Percentiles rank a stretch among this genome's conserved stretches.
phyloP scores from a whole-genome alignment of 2,888 invertebrate species.

The Ethmia dodecea region DNA sequence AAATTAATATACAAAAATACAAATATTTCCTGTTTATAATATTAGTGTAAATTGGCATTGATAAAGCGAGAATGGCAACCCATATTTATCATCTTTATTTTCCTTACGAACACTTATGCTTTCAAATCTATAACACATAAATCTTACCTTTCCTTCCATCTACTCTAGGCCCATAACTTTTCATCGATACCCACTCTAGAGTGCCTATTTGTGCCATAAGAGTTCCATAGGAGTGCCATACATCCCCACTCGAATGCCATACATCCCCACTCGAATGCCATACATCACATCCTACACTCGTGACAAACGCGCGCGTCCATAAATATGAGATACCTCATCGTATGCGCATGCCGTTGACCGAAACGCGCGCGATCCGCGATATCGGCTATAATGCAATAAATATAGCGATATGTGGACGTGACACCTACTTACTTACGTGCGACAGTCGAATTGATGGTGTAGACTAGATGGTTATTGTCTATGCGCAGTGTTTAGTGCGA shows the following conservation, averaged over 20 bases:
- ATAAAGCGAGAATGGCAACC: too few relatives aligned
- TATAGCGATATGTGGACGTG: conserved; percentile 37
- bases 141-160: too few relatives aligned
- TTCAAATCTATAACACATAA: too few relatives aligned
- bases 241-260: conserved; percentile 48
- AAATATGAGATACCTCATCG: conserved; percentile 68
- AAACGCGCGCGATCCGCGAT: conserved; percentile 31
- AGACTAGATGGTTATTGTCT: too few relatives aligned
- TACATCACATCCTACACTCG: conserved; percentile 42
- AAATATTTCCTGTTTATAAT: too few relatives aligned
- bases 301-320: conserved; percentile 34
- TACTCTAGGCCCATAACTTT: background rate
- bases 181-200: conserved; percentile 35
- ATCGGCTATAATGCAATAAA: conserved; percentile 62
- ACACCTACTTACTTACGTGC: conserved; percentile 59
- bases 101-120: too few relatives aligned
- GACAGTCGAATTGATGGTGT: conserved; percentile 18
- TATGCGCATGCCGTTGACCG: conserved; percentile 10
- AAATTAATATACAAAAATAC: too few relatives aligned
- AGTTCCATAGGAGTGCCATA: too few relatives aligned
- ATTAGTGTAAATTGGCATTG: too few relatives aligned
- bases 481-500: too few relatives aligned
- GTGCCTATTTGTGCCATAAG: conserved; percentile 32
- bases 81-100: too few relatives aligned
- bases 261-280: conserved; percentile 37